These are phyloP conservation scores for Syngnathus floridae DNA, from an alignment of 2,113 vertebrate genomes.

Conservation along the genomic window DNA sequence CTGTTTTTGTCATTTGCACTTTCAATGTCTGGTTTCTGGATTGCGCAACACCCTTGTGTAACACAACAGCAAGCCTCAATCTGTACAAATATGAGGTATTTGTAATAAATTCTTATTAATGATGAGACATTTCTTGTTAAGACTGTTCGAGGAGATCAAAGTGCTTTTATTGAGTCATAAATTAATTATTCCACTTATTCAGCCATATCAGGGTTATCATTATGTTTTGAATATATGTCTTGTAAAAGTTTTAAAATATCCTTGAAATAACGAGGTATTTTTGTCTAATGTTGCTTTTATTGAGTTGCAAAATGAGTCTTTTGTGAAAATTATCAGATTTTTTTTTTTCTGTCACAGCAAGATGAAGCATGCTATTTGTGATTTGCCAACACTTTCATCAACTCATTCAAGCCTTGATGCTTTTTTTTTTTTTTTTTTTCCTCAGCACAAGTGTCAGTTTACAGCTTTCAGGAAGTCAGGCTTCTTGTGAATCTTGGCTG, in stretches of 20 bases:
- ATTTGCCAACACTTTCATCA: not conserved
- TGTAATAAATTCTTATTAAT: too few species aligned
- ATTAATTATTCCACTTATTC: too few species aligned
- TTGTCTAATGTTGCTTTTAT: not conserved
- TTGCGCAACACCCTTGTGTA: slow-evolving; percentile 21
- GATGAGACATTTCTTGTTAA: too few species aligned
- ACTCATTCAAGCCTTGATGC: not conserved
- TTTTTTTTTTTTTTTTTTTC: not conserved
- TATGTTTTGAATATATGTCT: too few species aligned
- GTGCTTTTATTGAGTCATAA: too few species aligned
- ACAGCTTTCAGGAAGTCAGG: not conserved
- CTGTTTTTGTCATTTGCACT: slow-evolving; percentile 33
- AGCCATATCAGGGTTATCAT: too few species aligned
- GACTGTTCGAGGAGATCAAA: too few species aligned
- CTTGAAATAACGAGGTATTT: too few species aligned
- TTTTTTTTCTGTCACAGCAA: not conserved
- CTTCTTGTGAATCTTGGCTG: slow-evolving; percentile 8
- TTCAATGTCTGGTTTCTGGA: slow-evolving; percentile 16
- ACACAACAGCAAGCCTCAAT: slow-evolving; percentile 1
- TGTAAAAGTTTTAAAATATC: too few species aligned
- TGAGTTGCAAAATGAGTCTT: not conserved
- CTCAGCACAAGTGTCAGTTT: not conserved
- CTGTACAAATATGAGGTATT: too few species aligned
- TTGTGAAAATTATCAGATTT: not conserved
- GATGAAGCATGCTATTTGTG: not conserved